Conservation (phyloP, 2,797 vertebrate genomes). For the Sorex maritimensis region DNA sequence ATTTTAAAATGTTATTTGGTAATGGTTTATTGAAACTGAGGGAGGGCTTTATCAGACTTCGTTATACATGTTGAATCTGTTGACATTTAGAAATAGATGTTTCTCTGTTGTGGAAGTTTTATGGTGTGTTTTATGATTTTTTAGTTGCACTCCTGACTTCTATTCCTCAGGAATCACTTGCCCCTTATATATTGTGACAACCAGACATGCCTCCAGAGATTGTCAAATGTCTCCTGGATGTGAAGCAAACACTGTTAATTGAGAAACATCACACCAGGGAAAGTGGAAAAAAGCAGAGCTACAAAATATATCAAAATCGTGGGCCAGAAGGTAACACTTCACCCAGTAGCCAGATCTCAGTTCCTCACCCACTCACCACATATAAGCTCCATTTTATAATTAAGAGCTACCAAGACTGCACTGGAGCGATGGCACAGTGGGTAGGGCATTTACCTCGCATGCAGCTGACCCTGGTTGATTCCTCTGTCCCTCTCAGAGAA, state of each 20-base stretch:
- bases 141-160: conserved; percentile 1
- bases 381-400: neutral
- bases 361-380: neutral
- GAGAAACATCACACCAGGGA: neutral
- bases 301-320: neutral
- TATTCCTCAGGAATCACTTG: neutral
- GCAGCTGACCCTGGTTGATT: too few relatives aligned
- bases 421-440: too few relatives aligned
- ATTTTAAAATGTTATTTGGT: neutral
- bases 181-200: neutral
- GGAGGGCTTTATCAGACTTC: neutral
- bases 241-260: neutral
- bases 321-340: neutral
- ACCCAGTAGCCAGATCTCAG: neutral
- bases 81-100: neutral
- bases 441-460: too few relatives aligned
- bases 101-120: neutral
- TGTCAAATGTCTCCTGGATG: neutral
- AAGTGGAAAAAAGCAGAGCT: neutral
- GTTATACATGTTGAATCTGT: neutral
- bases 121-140: neutral
- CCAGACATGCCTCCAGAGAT: neutral
- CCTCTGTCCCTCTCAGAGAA: too few relatives aligned
- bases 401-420: neutral
- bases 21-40: neutral